These are phyloP conservation scores for Hyalella azteca DNA, from an alignment of 2,888 invertebrate genomes.

Conservation along the genomic window DNA sequence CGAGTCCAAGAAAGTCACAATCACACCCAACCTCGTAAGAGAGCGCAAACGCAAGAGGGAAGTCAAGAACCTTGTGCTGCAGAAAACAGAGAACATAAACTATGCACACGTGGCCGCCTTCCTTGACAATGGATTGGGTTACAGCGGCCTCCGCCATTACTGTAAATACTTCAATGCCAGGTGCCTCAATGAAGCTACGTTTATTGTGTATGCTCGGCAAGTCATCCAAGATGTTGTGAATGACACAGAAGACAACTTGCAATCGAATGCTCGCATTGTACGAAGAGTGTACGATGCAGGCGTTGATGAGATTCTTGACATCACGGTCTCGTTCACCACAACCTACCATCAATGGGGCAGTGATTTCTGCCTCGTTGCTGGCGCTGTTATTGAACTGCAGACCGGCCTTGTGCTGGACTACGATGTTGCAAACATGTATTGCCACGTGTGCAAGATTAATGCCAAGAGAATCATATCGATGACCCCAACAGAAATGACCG, in stretches of 20 bases:
- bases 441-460: constrained; percentile 57
- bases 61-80: constrained; percentile 46
- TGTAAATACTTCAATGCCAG: constrained; percentile 58
- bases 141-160: constrained; percentile 56
- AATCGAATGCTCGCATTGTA: constrained; percentile 51
- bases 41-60: constrained; percentile 55
- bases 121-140: constrained; percentile 56
- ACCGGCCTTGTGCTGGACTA: constrained; percentile 57
- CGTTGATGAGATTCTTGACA: constrained; percentile 49
- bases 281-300: constrained; percentile 53
- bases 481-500: constrained; percentile 56
- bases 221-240: constrained; percentile 55
- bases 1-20: constrained; percentile 53
- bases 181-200: constrained; percentile 57
- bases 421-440: constrained; percentile 58
- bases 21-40: constrained; percentile 54
- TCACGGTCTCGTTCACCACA: constrained; percentile 55
- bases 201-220: constrained; percentile 56
- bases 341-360: constrained; percentile 58
- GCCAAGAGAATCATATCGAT: constrained; percentile 57
- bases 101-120: constrained; percentile 57
- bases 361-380: constrained; percentile 57
- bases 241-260: constrained; percentile 55
- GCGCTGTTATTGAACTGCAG: constrained; percentile 57
- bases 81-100: constrained; percentile 57